A percentile compares a stretch with the other conserved stretches of the same genome.
Conservation (phyloP, 2,888 invertebrate species). For the Diploptera punctata region DNA sequence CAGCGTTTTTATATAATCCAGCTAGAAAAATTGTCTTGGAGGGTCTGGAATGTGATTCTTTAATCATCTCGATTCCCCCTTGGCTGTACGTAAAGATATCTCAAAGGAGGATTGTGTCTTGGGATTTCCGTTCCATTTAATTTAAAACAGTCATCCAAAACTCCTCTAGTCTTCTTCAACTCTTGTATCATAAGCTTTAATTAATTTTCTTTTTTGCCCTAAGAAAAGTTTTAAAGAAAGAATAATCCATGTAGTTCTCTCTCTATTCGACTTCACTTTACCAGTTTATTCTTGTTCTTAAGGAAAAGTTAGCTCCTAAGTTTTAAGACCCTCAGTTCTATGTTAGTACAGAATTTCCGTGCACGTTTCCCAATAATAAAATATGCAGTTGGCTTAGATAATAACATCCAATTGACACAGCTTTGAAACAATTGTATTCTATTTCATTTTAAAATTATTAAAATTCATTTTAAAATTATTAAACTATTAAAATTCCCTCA, state of each 20-base stretch:
- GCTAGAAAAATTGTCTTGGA: not conserved
- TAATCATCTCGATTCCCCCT: conserved; percentile 22
- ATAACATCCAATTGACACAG: too few species aligned
- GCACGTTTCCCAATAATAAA: too few species aligned
- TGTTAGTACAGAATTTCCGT: too few species aligned
- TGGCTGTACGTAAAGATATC: not conserved
- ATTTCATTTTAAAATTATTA: too few species aligned
- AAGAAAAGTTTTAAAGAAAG: not conserved
- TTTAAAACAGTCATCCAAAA: conserved; percentile 7
- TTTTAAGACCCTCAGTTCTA: too few species aligned
- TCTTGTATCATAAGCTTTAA: conserved; percentile 19
- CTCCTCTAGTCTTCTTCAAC: not conserved
- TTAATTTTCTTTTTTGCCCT: conserved; percentile 21
- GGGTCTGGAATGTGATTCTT: not conserved
- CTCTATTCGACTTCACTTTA: too few species aligned
- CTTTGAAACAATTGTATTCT: too few species aligned
- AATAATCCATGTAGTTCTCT: conserved; percentile 12
- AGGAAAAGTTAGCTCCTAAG: too few species aligned
- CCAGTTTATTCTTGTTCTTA: too few species aligned
- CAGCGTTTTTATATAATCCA: conserved; percentile 10
- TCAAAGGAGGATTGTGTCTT: not conserved
- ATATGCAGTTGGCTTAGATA: too few species aligned
- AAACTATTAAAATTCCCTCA: too few species aligned
- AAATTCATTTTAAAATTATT: too few species aligned
- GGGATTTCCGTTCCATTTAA: conserved; percentile 25